These are phyloP conservation scores for Acanthosepion lycidas DNA, from an alignment of 2,888 invertebrate species.

Conservation along the genomic window DNA sequence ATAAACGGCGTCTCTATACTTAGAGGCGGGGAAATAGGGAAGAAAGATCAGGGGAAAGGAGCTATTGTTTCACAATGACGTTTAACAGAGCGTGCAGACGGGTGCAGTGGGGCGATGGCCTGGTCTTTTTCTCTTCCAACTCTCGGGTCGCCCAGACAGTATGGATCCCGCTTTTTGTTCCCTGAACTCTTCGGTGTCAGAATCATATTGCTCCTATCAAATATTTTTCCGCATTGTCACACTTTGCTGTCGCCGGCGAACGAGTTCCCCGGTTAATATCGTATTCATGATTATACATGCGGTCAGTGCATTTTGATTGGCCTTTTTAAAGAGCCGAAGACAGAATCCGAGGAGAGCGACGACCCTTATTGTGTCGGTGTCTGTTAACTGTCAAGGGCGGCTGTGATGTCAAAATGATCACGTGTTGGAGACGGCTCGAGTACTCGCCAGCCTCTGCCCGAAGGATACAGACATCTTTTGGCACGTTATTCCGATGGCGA, in stretches of 20 bases:
- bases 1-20: background rate
- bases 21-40: background rate
- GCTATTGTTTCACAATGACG: slow-evolving; percentile 21
- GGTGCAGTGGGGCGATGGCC: slow-evolving; percentile 2
- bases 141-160: background rate
- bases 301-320: slow-evolving; percentile 23
- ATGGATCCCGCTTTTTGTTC: slow-evolving; percentile 12
- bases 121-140: background rate
- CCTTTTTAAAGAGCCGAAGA: background rate
- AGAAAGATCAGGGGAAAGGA: background rate
- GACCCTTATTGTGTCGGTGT: background rate
- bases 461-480: background rate
- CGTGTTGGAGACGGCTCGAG: slow-evolving; percentile 6
- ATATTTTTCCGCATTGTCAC: slow-evolving; percentile 33
- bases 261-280: background rate
- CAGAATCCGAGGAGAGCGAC: background rate
- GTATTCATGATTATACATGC: slow-evolving; percentile 33
- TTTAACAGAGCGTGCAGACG: background rate
- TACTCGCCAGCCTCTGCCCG: background rate
- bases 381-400: background rate
- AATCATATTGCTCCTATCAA: slow-evolving; percentile 33
- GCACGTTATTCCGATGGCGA: background rate
- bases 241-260: background rate
- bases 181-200: background rate
- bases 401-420: background rate